A percentile compares a stretch with the other conserved stretches of the same genome.
These are phyloP conservation scores for Adineta ricciae DNA, from an alignment of 2,888 invertebrate genomes.

Conservation along the genomic window DNA sequence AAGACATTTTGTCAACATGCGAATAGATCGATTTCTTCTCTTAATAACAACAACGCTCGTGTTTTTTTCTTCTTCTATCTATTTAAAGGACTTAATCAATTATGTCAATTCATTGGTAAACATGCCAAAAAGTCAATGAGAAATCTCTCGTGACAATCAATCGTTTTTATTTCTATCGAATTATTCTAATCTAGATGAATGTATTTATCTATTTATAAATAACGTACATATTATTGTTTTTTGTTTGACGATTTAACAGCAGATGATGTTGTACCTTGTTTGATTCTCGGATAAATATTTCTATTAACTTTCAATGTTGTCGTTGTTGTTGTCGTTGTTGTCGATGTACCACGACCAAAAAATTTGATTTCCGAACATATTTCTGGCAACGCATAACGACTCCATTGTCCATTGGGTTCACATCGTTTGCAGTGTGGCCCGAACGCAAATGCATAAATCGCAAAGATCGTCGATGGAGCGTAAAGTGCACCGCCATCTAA, in stretches of 20 bases:
- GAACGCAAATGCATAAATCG: conserved; percentile 1
- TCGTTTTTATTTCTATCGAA: not conserved
- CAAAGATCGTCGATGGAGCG: not conserved
- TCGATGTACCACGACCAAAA: not conserved
- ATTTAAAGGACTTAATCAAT: not conserved
- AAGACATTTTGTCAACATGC: no score
- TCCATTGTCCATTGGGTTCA: not conserved
- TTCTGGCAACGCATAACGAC: not conserved
- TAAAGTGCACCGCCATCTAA: not conserved
- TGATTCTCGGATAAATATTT: not conserved
- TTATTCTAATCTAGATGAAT: not conserved
- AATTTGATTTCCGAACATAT: not conserved
- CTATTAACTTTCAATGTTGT: not conserved
- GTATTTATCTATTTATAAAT: no score
- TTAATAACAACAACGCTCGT: no score
- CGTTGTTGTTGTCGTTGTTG: not conserved
- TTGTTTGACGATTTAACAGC: not conserved
- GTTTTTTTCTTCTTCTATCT: no score
- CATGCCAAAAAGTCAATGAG: not conserved
- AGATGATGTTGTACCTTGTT: not conserved
- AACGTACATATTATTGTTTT: not conserved
- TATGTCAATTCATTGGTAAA: not conserved
- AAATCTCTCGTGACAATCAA: not conserved
- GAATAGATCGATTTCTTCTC: no score
- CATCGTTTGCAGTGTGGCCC: conserved; percentile 18